phyloP scores from a whole-genome alignment of 92 coral and sea anemone genomes.

The Phenganax stokvisi region DNA sequence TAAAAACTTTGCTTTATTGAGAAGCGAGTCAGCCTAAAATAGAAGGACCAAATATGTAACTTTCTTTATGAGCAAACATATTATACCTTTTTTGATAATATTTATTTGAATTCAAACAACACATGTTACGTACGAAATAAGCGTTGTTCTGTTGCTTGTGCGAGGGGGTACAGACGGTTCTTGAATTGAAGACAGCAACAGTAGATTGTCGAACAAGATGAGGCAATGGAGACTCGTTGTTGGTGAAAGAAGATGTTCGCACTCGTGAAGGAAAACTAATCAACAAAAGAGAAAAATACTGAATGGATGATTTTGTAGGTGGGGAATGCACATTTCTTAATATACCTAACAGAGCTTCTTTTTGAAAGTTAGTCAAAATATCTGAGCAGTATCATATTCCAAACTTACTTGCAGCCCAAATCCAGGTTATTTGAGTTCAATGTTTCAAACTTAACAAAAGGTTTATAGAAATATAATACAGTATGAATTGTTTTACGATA shows the following conservation, averaged over 20 bases:
- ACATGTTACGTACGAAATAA: conserved; percentile 10
- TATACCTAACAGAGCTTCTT: too few species aligned
- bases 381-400: too few species aligned
- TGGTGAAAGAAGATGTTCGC: conserved; percentile 15
- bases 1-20: conserved; percentile 70
- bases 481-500: too few species aligned
- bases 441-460: conserved; percentile 21
- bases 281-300: background rate
- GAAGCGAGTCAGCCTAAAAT: conserved; percentile 75
- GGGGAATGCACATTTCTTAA: background rate
- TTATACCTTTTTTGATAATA: background rate
- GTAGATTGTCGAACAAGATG: conserved; percentile 30
- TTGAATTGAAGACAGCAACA: conserved; percentile 11
- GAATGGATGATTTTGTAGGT: background rate
- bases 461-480: background rate
- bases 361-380: too few species aligned
- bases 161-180: background rate
- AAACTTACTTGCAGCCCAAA: background rate
- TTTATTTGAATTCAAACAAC: background rate
- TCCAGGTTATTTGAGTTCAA: conserved; percentile 16
- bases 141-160: conserved; percentile 8
- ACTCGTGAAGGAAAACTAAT: background rate
- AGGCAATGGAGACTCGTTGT: background rate
- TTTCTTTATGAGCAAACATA: too few species aligned
- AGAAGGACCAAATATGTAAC: background rate